These are phyloP conservation scores for Hypotaenidia okinawae DNA, from an alignment of 2,797 vertebrate genomes.

Conservation along the genomic window DNA sequence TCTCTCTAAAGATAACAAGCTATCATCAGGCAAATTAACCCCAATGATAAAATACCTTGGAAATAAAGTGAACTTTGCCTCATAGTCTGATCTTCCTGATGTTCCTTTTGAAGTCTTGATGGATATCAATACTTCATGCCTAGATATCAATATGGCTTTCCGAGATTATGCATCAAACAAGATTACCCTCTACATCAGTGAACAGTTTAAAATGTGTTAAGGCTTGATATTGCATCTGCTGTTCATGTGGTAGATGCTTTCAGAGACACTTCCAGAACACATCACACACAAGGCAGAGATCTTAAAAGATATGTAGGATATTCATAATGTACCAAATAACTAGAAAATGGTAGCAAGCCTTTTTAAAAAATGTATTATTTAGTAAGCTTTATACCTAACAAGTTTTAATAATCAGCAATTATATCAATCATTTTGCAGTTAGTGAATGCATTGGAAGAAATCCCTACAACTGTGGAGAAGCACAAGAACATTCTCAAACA, in stretches of 20 bases:
- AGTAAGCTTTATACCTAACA: not conserved
- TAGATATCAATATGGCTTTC: slow-evolving; percentile 53
- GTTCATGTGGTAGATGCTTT: not conserved
- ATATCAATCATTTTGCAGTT: not conserved
- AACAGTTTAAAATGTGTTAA: slow-evolving; percentile 27
- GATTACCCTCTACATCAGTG: not conserved
- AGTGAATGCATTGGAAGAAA: not conserved
- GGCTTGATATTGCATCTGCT: not conserved
- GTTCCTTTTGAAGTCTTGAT: slow-evolving; percentile 37
- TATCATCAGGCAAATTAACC: slow-evolving; percentile 23
- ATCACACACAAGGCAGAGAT: not conserved
- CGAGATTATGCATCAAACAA: not conserved
- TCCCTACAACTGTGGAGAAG: not conserved
- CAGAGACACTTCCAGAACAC: not conserved
- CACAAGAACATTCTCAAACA: not conserved
- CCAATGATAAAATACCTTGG: slow-evolving; percentile 42
- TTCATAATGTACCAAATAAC: not conserved
- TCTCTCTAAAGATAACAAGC: slow-evolving; percentile 44
- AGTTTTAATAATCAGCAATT: not conserved
- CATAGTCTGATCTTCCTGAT: slow-evolving; percentile 16
- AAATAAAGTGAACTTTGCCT: slow-evolving; percentile 32
- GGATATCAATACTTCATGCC: slow-evolving; percentile 14
- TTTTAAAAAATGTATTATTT: not conserved
- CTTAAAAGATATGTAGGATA: not conserved
- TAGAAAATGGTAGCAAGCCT: not conserved